Evolutionary conservation across 2,797 vertebrate species (phyloP).

Genomic region (Hypotaenidia okinawae): DNA sequence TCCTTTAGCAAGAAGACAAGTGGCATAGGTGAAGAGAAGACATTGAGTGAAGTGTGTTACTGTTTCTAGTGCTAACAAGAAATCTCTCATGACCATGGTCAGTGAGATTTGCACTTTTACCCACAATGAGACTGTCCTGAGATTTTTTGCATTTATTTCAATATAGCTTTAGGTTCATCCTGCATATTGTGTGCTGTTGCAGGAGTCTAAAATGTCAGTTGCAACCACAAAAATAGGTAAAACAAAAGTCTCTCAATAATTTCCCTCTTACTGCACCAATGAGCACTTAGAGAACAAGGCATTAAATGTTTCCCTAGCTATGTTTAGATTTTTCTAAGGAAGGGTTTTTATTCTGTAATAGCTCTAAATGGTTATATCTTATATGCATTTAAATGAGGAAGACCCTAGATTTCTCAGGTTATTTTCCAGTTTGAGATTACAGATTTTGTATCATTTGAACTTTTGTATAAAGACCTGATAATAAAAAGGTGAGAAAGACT

Average conservation of each 20-base stretch:
- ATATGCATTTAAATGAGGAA: not conserved
- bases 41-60: not conserved
- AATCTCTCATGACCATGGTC: not conserved
- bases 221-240: not conserved
- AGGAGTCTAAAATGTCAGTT: not conserved
- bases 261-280: not conserved
- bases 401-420: not conserved
- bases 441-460: not conserved
- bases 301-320: not conserved
- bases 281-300: not conserved
- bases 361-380: not conserved
- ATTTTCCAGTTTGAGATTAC: not conserved
- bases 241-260: not conserved
- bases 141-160: not conserved
- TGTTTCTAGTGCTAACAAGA: not conserved
- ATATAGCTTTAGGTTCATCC: accelerated
- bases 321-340: not conserved
- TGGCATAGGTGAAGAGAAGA: not conserved
- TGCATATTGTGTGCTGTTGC: not conserved
- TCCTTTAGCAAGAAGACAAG: not conserved
- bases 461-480: not conserved
- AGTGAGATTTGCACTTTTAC: not conserved
- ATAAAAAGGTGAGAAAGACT: not conserved
- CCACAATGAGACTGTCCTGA: no score
- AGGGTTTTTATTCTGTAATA: not conserved